Percentiles rank a stretch among this genome's conserved stretches.
phyloP scores from a whole-genome alignment of 2,888 invertebrate species.

The Ernsta delagoae region DNA sequence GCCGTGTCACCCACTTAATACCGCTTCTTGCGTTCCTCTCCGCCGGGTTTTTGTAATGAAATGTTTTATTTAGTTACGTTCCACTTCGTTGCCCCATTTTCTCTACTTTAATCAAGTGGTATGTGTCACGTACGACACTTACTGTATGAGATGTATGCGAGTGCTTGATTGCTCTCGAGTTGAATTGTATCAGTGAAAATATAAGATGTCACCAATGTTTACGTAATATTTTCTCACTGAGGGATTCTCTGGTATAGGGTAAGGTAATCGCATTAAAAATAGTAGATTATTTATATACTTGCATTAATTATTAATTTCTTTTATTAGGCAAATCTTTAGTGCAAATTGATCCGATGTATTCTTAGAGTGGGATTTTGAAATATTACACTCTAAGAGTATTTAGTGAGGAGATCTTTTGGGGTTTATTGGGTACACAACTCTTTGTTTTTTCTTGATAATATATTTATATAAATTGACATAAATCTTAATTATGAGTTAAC shows the following conservation, averaged over 20 bases:
- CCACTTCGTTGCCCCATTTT: constrained; percentile 12
- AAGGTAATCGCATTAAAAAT: too few relatives aligned
- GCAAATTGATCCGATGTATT: too few relatives aligned
- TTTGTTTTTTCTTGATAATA: too few relatives aligned
- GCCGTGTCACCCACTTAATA: constrained; percentile 64
- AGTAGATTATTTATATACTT: too few relatives aligned
- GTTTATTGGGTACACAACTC: too few relatives aligned
- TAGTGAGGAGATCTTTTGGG: too few relatives aligned
- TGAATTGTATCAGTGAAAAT: constrained; percentile 10
- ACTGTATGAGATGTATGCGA: constrained; percentile 15
- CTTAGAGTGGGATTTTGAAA: too few relatives aligned
- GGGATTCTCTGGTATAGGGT: not conserved
- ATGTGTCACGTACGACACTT: constrained; percentile 21
- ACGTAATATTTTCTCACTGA: not conserved
- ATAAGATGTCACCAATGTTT: not conserved
- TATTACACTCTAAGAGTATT: too few relatives aligned
- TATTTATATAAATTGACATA: too few relatives aligned
- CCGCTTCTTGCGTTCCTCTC: constrained; percentile 46
- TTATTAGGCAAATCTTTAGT: too few relatives aligned
- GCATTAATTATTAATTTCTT: too few relatives aligned
- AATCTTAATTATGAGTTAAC: too few relatives aligned
- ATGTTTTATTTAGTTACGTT: constrained; percentile 44
- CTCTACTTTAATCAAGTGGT: constrained; percentile 24
- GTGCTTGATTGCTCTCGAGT: not conserved
- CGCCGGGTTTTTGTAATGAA: constrained; percentile 47